phyloP scores from a whole-genome alignment of 2,797 vertebrate genomes.

The Kryptolebias ocellatus region DNA sequence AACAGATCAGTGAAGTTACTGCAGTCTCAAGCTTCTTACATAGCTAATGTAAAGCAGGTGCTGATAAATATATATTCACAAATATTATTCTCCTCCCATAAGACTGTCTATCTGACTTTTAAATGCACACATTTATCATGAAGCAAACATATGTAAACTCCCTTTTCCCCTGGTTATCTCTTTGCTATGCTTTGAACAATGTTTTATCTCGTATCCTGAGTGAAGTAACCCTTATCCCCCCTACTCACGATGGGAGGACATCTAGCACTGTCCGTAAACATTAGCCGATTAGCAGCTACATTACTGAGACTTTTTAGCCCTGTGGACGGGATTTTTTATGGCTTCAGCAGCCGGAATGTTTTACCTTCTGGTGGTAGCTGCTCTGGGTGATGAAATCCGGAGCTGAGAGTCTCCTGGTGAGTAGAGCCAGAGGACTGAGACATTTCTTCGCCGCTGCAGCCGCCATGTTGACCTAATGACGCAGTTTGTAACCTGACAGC shows the following conservation, averaged over 20 bases:
- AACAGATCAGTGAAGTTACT: conserved; percentile 45
- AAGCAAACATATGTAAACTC: not conserved
- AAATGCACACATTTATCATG: not conserved
- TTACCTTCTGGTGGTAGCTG: conserved; percentile 82
- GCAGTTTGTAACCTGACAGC: conserved; percentile 53
- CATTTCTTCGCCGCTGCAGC: conserved; percentile 57
- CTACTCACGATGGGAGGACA: not conserved
- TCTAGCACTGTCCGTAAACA: conserved; percentile 19
- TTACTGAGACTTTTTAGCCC: not conserved
- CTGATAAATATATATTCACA: not conserved
- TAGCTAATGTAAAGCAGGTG: not conserved
- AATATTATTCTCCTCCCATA: not conserved
- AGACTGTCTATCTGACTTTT: not conserved
- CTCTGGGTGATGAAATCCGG: conserved; percentile 71
- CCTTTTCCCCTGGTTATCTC: not conserved
- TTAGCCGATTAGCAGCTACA: not conserved
- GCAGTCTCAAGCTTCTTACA: not conserved
- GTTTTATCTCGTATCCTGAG: not conserved
- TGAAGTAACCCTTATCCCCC: not conserved
- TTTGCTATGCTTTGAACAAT: not conserved
- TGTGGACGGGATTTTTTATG: not conserved
- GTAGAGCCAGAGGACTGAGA: conserved; percentile 63
- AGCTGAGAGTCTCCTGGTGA: conserved; percentile 70
- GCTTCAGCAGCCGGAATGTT: not conserved
- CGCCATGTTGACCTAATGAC: conserved; percentile 75